Base-by-base conservation (phyloP, 2,797 vertebrate genomes). In the Gymnoscopelus braueri region DNA sequence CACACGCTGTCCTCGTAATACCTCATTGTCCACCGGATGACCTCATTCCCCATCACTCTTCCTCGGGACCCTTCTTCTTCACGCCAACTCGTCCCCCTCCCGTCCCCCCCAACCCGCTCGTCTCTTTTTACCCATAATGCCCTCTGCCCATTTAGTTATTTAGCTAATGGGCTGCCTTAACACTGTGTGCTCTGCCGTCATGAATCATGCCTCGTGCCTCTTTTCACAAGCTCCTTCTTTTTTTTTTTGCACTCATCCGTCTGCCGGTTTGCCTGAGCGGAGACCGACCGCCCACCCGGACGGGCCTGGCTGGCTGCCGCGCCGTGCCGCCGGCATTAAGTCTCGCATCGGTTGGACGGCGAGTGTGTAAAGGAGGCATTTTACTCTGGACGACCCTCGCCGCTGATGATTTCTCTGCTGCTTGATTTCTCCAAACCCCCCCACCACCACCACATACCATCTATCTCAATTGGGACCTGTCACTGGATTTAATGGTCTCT, bases 161-260 rank as follows among this genome's bases (percentile, higher is more conserved):
- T 39, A 74, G 79, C 66, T 86, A 74, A 79, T 76, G 69, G 65
- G 29, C 39, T 60, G 61, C 63, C 70, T 66, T 51, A 60, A 53
- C 65, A 29, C 64, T 2, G 29, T 15, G 58, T 10, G 54, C 52
- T 7, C 60, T 65, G 48, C 5, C 6, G 15, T 64, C 67, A 70
- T 74, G 70, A 81, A 55, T 79, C 72, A 68, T 3, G 11, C 23
- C 44, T 35, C 32, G 32, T 35, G 39, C 39, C 39, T 35, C 39
- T n/a, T 64, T n/a, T 69, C 58, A 56, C 51, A 13, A 23, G 50
- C 67, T 55, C 59, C 35, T 7, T 39, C 66, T 32, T 71, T 78
- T 78, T 8, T 63, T 59, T 63, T 68, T 49, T 71, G 48, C 74
- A 52, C 63, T 75, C 69, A 63, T 85, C 65, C 5, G 44, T 57